phyloP scores from a whole-genome alignment of 2,888 invertebrate genomes.

The Drosophila prolongata region DNA sequence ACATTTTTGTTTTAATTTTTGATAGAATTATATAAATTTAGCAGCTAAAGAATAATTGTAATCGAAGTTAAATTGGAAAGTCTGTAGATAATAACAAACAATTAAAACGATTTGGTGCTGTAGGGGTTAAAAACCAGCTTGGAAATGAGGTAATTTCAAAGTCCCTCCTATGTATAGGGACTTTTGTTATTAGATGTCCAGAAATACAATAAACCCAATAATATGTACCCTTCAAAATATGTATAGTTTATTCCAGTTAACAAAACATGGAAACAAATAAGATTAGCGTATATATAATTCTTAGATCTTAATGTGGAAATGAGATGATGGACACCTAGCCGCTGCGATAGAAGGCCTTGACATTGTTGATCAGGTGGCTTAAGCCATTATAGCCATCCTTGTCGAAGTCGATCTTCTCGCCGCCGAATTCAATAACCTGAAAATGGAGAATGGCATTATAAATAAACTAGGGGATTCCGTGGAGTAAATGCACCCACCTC shows the following conservation, averaged over 20 bases:
- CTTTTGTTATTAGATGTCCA: no score
- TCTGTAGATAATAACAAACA: no score
- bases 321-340: conserved; percentile 8
- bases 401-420: conserved; percentile 81
- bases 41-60: no score
- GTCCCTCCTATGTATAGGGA: no score
- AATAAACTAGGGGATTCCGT: no score
- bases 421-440: conserved; percentile 82
- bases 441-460: background rate
- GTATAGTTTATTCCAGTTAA: background rate
- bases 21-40: no score
- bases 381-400: conserved; percentile 82
- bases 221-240: background rate
- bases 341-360: conserved; percentile 55
- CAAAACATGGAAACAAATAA: background rate
- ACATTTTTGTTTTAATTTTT: no score
- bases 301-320: background rate
- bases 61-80: no score
- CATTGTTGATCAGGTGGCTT: conserved; percentile 80
- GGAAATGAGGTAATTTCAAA: no score
- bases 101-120: no score
- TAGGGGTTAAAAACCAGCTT: no score
- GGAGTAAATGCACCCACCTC: conserved; percentile 67
- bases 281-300: background rate
- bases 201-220: background rate